Percentiles rank a stretch among this genome's conserved stretches.
phyloP scores from a whole-genome alignment of 2,113 vertebrate genomes.

The Aphyosemion australe region DNA sequence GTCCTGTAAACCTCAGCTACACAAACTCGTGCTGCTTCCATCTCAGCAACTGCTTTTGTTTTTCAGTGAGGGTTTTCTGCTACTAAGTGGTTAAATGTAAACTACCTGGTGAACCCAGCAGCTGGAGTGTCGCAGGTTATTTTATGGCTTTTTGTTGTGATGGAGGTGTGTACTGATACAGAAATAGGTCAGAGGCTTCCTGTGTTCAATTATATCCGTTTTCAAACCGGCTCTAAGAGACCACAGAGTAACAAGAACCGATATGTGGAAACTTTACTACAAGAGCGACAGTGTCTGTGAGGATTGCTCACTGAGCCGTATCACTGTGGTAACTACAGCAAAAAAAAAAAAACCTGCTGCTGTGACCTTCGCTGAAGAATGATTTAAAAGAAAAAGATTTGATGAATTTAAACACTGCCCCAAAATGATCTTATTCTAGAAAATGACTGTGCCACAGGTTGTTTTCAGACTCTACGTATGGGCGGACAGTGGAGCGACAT shows the following conservation, averaged over 20 bases:
- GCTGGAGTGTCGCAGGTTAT: neutral
- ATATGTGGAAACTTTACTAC: neutral
- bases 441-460: no score
- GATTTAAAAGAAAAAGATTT: neutral
- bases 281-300: no score
- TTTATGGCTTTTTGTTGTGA: constrained; percentile 10
- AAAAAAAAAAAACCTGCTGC: neutral
- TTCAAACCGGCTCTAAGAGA: neutral
- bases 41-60: neutral
- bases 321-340: neutral
- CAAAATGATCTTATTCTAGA: no score
- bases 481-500: no score
- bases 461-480: no score
- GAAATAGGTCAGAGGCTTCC: constrained; percentile 4
- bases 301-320: no score
- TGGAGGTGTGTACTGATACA: constrained; percentile 10
- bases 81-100: neutral
- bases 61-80: no score
- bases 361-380: neutral
- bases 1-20: constrained; percentile 14
- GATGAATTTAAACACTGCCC: no score
- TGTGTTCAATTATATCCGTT: neutral
- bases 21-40: constrained; percentile 4
- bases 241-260: constrained; percentile 7
- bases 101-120: constrained; percentile 8